Evolutionary conservation across 2,113 vertebrate genomes (phyloP), one percentile per base, ranked within the genome.

Genomic region (Paracanthobrama guichenoti): DNA sequence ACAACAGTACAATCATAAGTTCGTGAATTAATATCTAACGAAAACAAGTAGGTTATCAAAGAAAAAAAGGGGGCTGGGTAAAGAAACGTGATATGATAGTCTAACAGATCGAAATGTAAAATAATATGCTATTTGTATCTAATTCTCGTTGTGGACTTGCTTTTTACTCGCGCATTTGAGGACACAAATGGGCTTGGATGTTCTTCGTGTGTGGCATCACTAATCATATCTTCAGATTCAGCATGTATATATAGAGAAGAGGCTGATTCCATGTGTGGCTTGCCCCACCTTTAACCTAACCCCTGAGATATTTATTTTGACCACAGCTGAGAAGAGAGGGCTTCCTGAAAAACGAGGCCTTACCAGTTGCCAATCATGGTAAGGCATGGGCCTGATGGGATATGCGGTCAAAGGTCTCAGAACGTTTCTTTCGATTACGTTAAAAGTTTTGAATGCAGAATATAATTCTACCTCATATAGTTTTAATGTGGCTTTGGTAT

Each of bases 141-240:
- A 46, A 44, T 42, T 24, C 2, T 72, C 10, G 10, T 71, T 22
- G 9, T 69, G 35, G 9, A 62, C 24, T 66, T 66, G 10, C 22
- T 72, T 46, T 13, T 44, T 24, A n/a, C 2, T 4, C 4, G 1
- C n/a, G 12, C 28, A 11, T 14, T 10, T n/a, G 10, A 44, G 53
- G 12, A 60, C 31, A 42, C 31, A 59, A 48, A 67, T 50, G 12
- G 48, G 44, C 12, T 39, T 24, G 18, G 66, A n/a, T 90, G 73
- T 77, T 91, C 93, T 91, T 88, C 91, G 84, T 93, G 93, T 93
- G 93, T 94, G 93, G 93, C 89, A 91, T 89, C 85, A 90, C 57
- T 35, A 84, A 81, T 86, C 64, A 55, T 66, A 69, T 72, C 55
- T 60, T 71, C n/a, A 85, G 77, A 57, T 71, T 84, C 62, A 39